Base-by-base conservation (phyloP, 2,888 invertebrate species). In the Spisula solida region DNA sequence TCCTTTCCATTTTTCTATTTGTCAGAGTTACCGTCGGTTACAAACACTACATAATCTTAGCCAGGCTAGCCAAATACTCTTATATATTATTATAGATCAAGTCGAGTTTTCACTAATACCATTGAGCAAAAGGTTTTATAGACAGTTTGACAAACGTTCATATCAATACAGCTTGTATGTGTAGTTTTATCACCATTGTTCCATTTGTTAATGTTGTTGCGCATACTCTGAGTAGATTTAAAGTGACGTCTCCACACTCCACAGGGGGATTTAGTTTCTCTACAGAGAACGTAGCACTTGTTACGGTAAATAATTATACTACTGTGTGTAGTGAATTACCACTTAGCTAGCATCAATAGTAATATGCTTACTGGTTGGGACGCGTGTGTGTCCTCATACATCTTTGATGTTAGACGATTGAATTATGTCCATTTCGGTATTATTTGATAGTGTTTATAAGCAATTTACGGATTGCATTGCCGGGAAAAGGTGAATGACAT, bases 151-250 rank as follows among this genome's bases (percentile, higher is more conserved):
- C 75, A 75, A 16, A 16, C 29, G 31, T 75, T 10, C 18, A 16
- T 16, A 34, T 16, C 34, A 34, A 8, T 25, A 31, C 31, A 75
- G 12, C 14, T 25, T 25, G 75, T 75, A 75, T 18, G 18, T 75
- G 75, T 75, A 31, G 75, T 34, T 75, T 75, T 31, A 75, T 75
- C 29, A 75, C 34, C 16, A 75, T 14, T 18, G 16, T 16, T 75
- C 75, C 75, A 75, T 75, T 75, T 75, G 75, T 18, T 75, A 75
- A 75, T 75, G 75, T 18, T 75, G 75, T 75, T 75, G 31, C 31
- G 4, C 34, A 4, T 31, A 75, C 31, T 18, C 6, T 75, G 75
- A 16, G 16, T 75, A 75, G 29, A 75, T 31, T 31, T 31, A 75
- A 34, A 12, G 75, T 75, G 75, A 75, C 75, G 0, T 31, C 8